Percentiles rank a stretch among this genome's conserved stretches.
phyloP scores from a whole-genome alignment of 92 coral and sea anemone species.

The Pocillopora grandis region DNA sequence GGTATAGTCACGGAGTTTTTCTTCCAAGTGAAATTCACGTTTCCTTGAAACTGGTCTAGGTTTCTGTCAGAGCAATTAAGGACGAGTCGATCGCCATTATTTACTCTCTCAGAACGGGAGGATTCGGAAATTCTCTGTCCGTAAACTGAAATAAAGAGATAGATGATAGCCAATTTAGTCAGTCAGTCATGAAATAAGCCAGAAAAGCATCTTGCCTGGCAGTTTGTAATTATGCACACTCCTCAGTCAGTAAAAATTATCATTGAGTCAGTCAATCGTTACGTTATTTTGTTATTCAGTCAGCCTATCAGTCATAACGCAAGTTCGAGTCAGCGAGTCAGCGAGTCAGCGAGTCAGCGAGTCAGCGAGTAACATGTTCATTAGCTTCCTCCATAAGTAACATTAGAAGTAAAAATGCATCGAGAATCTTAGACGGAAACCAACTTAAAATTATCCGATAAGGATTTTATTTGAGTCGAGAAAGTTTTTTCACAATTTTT shows the following conservation, averaged over 20 bases:
- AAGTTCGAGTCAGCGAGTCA: neutral
- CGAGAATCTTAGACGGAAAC: no score
- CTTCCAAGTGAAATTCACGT: neutral
- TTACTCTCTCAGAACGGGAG: neutral
- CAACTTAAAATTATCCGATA: no score
- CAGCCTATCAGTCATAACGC: neutral
- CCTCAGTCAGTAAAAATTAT: neutral
- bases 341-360: neutral
- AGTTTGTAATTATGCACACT: neutral
- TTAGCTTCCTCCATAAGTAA: no score
- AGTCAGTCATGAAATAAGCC: neutral
- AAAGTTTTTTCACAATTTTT: no score
- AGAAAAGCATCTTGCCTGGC: neutral
- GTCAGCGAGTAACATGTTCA: neutral
- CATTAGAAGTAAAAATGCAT: no score
- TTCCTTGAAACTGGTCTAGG: neutral
- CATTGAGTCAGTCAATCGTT: neutral
- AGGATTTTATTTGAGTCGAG: no score
- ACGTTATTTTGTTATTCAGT: neutral
- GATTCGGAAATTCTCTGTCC: neutral
- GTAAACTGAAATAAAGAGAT: neutral
- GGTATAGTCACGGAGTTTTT: conserved; percentile 15
- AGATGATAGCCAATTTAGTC: neutral
- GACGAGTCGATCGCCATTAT: conserved; percentile 7
- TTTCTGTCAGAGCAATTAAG: conserved; percentile 16